Percentiles rank a stretch among this genome's conserved stretches.
Evolutionary conservation across 2,113 vertebrate species (phyloP).

Genomic region (Platysternon megacephalum): DNA sequence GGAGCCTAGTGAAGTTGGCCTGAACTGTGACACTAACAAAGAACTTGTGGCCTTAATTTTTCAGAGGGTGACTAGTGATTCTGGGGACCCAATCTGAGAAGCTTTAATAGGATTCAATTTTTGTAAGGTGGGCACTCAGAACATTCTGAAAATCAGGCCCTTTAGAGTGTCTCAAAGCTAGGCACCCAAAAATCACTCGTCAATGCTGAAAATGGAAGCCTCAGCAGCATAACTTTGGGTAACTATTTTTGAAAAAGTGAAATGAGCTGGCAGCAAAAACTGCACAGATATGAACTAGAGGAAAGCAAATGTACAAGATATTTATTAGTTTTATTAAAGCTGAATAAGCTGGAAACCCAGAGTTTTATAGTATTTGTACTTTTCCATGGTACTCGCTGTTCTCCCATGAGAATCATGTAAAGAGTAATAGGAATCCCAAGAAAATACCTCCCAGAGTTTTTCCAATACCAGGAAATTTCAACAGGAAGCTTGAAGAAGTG

Average conservation of each 20-base stretch:
- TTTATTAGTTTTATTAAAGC: not conserved
- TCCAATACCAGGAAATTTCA: not conserved
- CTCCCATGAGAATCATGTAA: not conserved
- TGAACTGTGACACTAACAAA: not conserved
- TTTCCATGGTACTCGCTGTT: accelerated
- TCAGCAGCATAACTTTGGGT: not conserved
- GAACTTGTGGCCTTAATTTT: not conserved
- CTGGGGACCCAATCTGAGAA: accelerated
- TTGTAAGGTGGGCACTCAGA: not conserved
- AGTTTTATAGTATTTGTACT: not conserved
- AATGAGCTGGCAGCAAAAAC: not conserved
- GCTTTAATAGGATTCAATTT: not conserved
- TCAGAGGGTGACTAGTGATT: not conserved
- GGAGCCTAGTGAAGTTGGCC: not conserved
- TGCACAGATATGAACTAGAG: not conserved
- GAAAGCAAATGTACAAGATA: not conserved
- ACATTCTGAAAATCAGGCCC: not conserved
- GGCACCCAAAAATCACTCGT: not conserved
- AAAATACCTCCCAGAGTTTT: not conserved
- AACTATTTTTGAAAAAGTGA: not conserved
- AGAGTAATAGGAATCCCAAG: not conserved
- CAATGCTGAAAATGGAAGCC: not conserved
- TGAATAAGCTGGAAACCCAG: not conserved
- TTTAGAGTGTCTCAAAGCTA: accelerated
- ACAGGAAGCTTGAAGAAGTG: not conserved